These are phyloP conservation scores for Sphaerophoria taeniata DNA, from an alignment of 2,888 invertebrate genomes.

Conservation along the genomic window DNA sequence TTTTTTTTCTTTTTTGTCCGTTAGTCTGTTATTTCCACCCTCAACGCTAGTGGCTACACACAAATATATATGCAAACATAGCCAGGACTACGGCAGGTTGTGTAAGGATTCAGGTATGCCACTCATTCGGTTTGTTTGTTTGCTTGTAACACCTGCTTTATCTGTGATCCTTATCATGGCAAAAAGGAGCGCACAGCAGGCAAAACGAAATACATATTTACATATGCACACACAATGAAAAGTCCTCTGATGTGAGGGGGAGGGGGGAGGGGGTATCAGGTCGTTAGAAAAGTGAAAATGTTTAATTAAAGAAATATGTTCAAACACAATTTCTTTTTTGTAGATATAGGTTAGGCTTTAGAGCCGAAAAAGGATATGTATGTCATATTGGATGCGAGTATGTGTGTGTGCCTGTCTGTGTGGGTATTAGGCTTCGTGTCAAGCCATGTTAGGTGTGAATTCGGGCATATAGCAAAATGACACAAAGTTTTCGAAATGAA, in stretches of 20 bases:
- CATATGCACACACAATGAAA: background rate
- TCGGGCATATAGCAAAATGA: slow-evolving; percentile 18
- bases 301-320: slow-evolving; percentile 68
- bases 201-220: slow-evolving; percentile 19
- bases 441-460: slow-evolving; percentile 37
- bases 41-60: background rate
- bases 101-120: slow-evolving; percentile 31
- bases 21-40: background rate
- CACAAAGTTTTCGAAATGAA: background rate
- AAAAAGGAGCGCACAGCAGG: slow-evolving; percentile 14
- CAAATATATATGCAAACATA: background rate
- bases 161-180: slow-evolving; percentile 50
- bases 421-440: too few species aligned
- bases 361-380: background rate
- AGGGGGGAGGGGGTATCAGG: slow-evolving; percentile 12
- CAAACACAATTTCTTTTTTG: slow-evolving; percentile 25
- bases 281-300: slow-evolving; percentile 64
- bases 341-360: background rate
- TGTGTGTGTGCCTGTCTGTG: too few species aligned
- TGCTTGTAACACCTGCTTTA: slow-evolving; percentile 36
- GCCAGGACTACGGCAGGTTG: background rate
- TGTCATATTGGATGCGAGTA: background rate
- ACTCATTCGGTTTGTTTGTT: slow-evolving; percentile 57
- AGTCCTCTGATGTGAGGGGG: background rate
- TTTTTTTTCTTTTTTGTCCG: background rate